Percentiles rank a stretch among this genome's conserved stretches.
Evolutionary conservation across 2,888 invertebrate species (phyloP).

Genomic region (Dolichomitus sp.): DNA sequence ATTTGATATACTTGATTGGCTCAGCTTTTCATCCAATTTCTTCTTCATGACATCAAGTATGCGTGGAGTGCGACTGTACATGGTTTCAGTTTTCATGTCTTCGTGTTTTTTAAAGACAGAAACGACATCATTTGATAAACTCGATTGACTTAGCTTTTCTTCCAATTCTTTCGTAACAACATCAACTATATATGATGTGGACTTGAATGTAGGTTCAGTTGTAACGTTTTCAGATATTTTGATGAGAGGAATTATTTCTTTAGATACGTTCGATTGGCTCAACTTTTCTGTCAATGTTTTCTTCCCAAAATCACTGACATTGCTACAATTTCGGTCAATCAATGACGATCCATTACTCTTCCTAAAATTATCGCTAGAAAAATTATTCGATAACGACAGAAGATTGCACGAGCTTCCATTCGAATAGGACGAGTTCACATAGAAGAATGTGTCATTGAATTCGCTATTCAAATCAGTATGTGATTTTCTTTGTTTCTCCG

Average conservation of each 20-base stretch:
- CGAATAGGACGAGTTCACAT: conserved; percentile 42
- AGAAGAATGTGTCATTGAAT: conserved; percentile 33
- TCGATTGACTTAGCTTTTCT: not conserved
- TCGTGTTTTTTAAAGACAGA: not conserved
- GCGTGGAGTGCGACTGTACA: not conserved
- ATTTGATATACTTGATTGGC: not conserved
- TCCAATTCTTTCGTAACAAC: not conserved
- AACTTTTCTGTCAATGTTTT: not conserved
- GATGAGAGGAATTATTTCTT: not conserved
- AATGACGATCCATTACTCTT: not conserved
- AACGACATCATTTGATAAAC: not conserved
- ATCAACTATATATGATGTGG: too few relatives aligned
- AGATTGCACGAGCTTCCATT: conserved; percentile 51
- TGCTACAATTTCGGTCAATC: not conserved
- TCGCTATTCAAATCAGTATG: not conserved
- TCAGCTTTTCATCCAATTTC: not conserved
- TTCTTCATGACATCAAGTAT: not conserved
- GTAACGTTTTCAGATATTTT: not conserved
- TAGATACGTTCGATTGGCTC: not conserved
- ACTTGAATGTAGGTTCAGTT: not conserved
- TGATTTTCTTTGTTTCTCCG: conserved; percentile 4
- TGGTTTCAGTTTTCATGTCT: not conserved
- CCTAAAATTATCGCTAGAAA: not conserved
- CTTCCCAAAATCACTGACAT: not conserved
- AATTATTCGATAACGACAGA: conserved; percentile 4